These are phyloP conservation scores for Fregata magnificens DNA, from an alignment of 2,113 vertebrate species.

Conservation along the genomic window DNA sequence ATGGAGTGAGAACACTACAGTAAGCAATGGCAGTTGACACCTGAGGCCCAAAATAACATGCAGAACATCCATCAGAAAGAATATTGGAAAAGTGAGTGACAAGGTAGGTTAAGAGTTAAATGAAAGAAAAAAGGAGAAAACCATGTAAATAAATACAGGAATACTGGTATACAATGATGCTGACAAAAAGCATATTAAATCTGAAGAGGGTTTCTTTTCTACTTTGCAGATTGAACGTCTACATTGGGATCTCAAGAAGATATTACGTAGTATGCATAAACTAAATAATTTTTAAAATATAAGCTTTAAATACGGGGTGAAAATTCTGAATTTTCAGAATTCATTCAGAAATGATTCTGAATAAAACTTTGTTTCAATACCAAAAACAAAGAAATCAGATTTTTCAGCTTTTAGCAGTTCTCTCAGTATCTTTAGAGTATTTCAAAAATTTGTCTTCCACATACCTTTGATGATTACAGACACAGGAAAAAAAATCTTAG, in stretches of 20 bases:
- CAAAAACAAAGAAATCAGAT: not conserved
- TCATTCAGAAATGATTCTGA: no score
- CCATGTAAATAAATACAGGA: not conserved
- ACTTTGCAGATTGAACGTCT: not conserved
- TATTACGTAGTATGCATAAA: not conserved
- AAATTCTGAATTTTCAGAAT: no score
- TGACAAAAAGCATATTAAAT: not conserved
- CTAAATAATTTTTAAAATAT: not conserved
- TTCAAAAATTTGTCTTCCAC: not conserved
- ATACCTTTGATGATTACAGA: not conserved
- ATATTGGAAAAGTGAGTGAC: not conserved
- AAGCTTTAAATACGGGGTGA: not conserved
- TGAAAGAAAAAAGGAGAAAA: not conserved
- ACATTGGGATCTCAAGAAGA: not conserved
- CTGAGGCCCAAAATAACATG: not conserved
- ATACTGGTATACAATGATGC: not conserved
- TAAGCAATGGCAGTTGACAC: not conserved
- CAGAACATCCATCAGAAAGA: not conserved
- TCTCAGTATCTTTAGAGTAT: not conserved
- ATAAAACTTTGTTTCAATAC: not conserved
- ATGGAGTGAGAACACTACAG: not conserved
- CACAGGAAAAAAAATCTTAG: not conserved
- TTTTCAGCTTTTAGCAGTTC: not conserved
- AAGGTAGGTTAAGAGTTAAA: not conserved
- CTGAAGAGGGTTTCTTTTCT: not conserved